Base-by-base conservation (phyloP, 1,140 invertebrate genomes). In the Drosophila trapezifrons region DNA sequence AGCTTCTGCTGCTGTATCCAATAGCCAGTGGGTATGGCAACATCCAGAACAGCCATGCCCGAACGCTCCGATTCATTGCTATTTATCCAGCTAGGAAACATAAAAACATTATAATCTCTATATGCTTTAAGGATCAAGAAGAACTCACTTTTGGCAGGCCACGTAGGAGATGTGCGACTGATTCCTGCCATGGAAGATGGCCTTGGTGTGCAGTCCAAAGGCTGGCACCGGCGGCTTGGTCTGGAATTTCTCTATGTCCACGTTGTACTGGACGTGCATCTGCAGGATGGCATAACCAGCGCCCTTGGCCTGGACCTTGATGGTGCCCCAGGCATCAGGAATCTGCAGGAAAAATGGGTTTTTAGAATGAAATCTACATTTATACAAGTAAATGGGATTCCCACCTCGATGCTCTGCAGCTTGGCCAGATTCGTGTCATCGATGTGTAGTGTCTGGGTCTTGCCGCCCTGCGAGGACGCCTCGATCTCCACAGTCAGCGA, bases 191-290 rank as follows among this genome's bases (percentile, higher is more conserved):
- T 95, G 94, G 92, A 96, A 98, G 76, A 95, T 93, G 17, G 96
- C 95, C 72, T 94, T 94, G 0, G 96, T 95, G 43, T 93, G 86
- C 54, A 98, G 92, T 59, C 95, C 94, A 91, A 98, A 98, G 5
- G 97, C 94, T 43, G 93, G 93, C 35, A 96, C 93, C 6, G 97
- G 97, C 18, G 98, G 97, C 69, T 95, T 92, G 3, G 97, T 98
- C 92, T 98, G 96, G 93, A 97, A 97, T 86, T 94, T 94, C n/a
- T 93, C 91, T 75, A 96, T 95, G 92, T 99, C 98, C 27, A 99
- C 97, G 93, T 98, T 98, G 91, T 98, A 98, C 86, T 98, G 96
- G n/a, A 98, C 97, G 47, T 96, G 96, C 95, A 99, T 96, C 93
- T 99, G 97, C 42, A 98, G 93, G 76, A 98, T 96, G 3, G 98